Conservation (phyloP, 2,888 invertebrate species). For the Lamellibrachia satsuma region DNA sequence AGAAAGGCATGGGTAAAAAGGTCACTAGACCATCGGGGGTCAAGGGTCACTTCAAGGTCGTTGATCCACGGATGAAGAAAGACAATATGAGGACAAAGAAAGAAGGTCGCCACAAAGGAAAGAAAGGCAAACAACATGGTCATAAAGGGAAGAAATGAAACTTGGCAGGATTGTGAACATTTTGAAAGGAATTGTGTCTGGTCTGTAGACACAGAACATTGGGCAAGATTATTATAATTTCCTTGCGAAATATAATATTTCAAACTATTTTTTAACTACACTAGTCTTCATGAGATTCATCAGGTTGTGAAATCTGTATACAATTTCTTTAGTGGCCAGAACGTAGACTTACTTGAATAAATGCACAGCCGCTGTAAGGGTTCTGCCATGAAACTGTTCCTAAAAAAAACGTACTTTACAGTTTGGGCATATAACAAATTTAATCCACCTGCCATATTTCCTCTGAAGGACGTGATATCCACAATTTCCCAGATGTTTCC, state of each 20-base stretch:
- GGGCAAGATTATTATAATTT: background rate
- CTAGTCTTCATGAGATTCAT: background rate
- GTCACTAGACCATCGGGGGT: conserved; percentile 84
- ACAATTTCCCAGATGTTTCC: too few species aligned
- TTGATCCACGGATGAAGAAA: conserved; percentile 95
- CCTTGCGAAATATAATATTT: background rate
- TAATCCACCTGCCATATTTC: too few species aligned
- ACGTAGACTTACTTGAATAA: too few species aligned
- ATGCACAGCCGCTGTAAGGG: too few species aligned
- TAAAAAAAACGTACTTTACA: too few species aligned
- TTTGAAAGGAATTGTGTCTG: too few species aligned
- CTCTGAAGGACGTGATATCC: too few species aligned
- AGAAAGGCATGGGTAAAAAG: conserved; percentile 78
- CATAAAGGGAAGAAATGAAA: background rate
- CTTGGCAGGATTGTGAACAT: background rate
- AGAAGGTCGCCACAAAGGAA: conserved; percentile 14
- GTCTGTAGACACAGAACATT: background rate
- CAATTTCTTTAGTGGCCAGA: too few species aligned
- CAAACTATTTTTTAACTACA: background rate
- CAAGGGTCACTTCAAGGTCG: conserved; percentile 92
- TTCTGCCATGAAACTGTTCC: too few species aligned
- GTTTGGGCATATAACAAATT: too few species aligned
- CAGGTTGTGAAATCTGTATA: too few species aligned
- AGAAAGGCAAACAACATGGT: background rate
- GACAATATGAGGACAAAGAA: conserved; percentile 70